Percentiles rank a stretch among this genome's conserved stretches.
Evolutionary conservation across 2,113 vertebrate genomes (phyloP).

Genomic region (Seriola quinqueradiata): DNA sequence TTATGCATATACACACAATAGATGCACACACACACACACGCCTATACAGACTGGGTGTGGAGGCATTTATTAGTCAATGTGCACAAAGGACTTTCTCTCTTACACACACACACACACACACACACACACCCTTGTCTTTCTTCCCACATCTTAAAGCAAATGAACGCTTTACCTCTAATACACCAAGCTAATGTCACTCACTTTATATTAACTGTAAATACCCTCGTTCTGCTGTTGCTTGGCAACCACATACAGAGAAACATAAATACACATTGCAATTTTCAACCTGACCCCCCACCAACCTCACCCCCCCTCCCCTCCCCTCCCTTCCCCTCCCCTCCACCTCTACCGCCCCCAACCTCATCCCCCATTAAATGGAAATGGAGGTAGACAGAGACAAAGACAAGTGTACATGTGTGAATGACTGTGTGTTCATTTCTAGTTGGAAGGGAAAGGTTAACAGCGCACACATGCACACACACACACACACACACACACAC

Average conservation of each 20-base stretch:
- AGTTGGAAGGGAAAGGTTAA: conserved; percentile 30
- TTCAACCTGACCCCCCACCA: conserved; percentile 43
- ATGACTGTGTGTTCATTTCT: conserved; percentile 24
- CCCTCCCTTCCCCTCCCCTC: background rate
- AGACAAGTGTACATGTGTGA: conserved; percentile 31
- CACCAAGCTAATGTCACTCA: conserved; percentile 79
- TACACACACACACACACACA: conserved; percentile 22
- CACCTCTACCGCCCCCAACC: conserved; percentile 14
- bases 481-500: background rate
- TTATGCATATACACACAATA: conserved; percentile 26
- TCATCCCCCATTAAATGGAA: conserved; percentile 51
- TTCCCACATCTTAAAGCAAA: conserved; percentile 70
- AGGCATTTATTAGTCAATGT: conserved; percentile 34
- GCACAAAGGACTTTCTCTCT: conserved; percentile 24
- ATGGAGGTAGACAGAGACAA: conserved; percentile 64
- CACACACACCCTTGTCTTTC: conserved; percentile 34
- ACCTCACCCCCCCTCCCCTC: background rate
- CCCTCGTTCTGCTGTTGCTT: conserved; percentile 74
- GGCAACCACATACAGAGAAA: conserved; percentile 75
- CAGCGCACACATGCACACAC: background rate
- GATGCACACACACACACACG: no score
- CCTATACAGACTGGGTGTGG: conserved; percentile 1
- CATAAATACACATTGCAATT: conserved; percentile 78
- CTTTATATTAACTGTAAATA: conserved; percentile 84
- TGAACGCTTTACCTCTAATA: conserved; percentile 73